phyloP scores from a whole-genome alignment of 53 echinoderm and acorn worm genomes.

The Mesocentrotus franciscanus region DNA sequence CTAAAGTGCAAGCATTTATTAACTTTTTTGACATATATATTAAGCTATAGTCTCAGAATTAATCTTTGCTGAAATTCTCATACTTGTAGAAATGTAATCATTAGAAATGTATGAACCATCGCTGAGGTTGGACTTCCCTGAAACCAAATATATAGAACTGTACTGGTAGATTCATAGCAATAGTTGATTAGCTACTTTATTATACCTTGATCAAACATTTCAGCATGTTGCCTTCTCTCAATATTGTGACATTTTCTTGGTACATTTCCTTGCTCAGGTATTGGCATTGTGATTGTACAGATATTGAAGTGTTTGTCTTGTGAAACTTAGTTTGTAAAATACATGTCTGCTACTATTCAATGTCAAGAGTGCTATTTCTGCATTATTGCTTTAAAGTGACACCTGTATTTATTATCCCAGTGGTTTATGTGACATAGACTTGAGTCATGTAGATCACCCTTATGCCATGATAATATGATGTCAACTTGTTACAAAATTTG shows the following conservation, averaged over 20 bases:
- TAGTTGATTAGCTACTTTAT: conserved; percentile 28
- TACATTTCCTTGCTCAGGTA: conserved; percentile 28
- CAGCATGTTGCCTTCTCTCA: conserved; percentile 52
- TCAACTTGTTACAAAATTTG: too few species aligned
- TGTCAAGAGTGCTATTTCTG: conserved; percentile 1
- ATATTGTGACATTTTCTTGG: conserved; percentile 23
- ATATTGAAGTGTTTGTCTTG: background rate
- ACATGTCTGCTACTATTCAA: background rate
- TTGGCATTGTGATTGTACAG: conserved; percentile 17
- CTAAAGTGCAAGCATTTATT: background rate
- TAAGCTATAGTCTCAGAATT: background rate
- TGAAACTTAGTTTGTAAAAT: background rate
- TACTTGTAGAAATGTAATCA: background rate
- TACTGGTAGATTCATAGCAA: conserved; percentile 55
- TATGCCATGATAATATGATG: too few species aligned
- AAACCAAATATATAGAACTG: background rate
- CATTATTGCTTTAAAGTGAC: background rate
- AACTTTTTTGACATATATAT: background rate
- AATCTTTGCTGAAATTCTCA: background rate
- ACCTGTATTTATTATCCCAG: background rate
- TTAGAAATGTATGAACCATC: background rate
- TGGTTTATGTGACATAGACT: background rate
- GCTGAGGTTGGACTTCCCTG: background rate
- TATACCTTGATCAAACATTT: conserved; percentile 21
- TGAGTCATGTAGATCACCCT: too few species aligned